Evolutionary conservation across 2,113 vertebrate genomes (phyloP).

Genomic region (Centropristis striata): DNA sequence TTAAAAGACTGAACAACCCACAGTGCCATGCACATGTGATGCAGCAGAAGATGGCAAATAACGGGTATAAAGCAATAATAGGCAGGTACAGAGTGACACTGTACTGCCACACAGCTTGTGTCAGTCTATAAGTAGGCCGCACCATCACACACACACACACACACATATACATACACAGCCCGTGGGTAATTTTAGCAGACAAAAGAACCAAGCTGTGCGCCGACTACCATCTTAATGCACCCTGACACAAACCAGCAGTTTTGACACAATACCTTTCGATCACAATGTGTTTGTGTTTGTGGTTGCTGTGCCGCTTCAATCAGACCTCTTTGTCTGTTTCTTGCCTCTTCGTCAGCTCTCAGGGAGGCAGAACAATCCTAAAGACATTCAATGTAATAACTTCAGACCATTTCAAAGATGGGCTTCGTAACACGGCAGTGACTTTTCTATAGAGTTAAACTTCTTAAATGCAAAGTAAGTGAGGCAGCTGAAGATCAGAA

Average conservation of each 20-base stretch:
- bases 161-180: not conserved
- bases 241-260: conserved; percentile 64
- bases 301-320: conserved; percentile 50
- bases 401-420: conserved; percentile 17
- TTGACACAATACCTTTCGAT: conserved; percentile 70
- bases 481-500: not conserved
- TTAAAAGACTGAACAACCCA: not conserved
- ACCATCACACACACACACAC: not conserved
- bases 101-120: conserved; percentile 17
- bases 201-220: conserved; percentile 53
- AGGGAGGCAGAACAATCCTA: conserved; percentile 30
- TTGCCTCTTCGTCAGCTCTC: conserved; percentile 19
- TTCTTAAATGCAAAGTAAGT: not conserved
- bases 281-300: conserved; percentile 55
- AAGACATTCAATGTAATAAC: conserved; percentile 26
- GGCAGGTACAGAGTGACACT: conserved; percentile 33
- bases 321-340: conserved; percentile 56
- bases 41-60: conserved; percentile 21
- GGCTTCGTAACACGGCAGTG: not conserved
- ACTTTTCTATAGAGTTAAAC: conserved; percentile 13
- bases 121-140: conserved; percentile 35
- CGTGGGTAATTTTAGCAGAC: conserved; percentile 65
- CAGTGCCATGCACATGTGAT: not conserved
- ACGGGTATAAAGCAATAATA: conserved; percentile 38
- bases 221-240: conserved; percentile 61